Evolutionary conservation across 1,140 invertebrate genomes (phyloP), one percentile per base, ranked within the genome.

Genomic region (Dufourea novaeangliae): DNA sequence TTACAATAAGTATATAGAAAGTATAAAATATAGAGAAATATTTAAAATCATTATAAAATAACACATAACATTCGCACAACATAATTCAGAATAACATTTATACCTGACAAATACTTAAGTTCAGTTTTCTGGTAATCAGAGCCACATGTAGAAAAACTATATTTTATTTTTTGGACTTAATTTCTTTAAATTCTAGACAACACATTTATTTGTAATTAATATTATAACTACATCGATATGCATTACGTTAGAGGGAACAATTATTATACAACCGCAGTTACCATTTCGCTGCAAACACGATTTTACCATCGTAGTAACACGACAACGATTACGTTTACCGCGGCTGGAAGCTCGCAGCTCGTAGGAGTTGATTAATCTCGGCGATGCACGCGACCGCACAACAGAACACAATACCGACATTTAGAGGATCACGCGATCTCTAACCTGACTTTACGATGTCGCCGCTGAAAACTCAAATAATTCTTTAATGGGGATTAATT

Each of bases 271-370:
- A 44, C 25, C 63, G 64, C n/a, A 57, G 68, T 57, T 57, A 22
- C 34, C n/a, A 27, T 29, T 50, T 72, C 72, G 39, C 25, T 37
- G 25, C 25, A 59, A 29, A 29, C 20, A 62, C 52, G 54, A 74
- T 61, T 41, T 41, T 72, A 25, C 12, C 32, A 34, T 78, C 61
- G 25, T 64, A 17, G 14, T 59, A 46, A 67, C 61, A 59, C 39
- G 70, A 57, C 70, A 73, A 79, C 71, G 68, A 80, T 81, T 61
- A 39, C 73, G 52, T 59, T 68, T 46, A 68, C 63, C 63, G 12
- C 52, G 63, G 52, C 52, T 68, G 63, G 64, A 75, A 68, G 39
- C 64, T 75, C 72, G 29, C 52, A 27, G 52, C 46, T 68, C 64
- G 73, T 59, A 59, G 64, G 54, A 52, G 34, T 74, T 46, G 50